Conservation (phyloP, 2,888 invertebrate species). For the Cistogaster globosa region DNA sequence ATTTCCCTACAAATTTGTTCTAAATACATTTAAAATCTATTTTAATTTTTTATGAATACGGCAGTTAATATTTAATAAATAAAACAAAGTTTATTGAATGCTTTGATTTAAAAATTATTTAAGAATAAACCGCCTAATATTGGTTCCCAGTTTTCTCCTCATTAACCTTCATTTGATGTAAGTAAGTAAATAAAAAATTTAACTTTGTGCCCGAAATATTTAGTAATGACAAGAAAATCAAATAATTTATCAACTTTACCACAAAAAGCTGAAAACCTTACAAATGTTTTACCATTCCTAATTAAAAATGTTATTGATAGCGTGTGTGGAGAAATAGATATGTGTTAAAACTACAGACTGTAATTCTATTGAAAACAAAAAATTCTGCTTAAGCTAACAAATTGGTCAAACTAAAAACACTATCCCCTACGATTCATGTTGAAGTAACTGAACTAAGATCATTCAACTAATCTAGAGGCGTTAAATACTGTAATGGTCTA, state of each 20-base stretch:
- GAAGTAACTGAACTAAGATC: slow-evolving; percentile 8
- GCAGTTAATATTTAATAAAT: too few relatives aligned
- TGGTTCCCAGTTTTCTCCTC: not conserved
- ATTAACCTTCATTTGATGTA: not conserved
- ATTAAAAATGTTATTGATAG: not conserved
- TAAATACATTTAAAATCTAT: too few relatives aligned
- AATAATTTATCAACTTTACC: not conserved
- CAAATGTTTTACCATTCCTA: not conserved
- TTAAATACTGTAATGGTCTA: too few relatives aligned
- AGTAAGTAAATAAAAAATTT: too few relatives aligned
- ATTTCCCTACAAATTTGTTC: too few relatives aligned
- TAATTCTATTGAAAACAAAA: slow-evolving; percentile 15
- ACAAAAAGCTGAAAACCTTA: too few relatives aligned
- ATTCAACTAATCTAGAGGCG: not conserved
- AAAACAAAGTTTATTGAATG: too few relatives aligned
- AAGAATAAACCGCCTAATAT: not conserved
- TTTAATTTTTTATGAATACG: too few relatives aligned
- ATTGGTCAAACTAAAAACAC: not conserved
- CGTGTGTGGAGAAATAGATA: too few relatives aligned
- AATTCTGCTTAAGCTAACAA: not conserved
- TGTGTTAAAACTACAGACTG: not conserved
- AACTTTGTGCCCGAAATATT: not conserved
- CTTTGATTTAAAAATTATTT: too few relatives aligned
- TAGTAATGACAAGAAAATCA: too few relatives aligned
- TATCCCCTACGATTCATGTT: not conserved